phyloP scores from a whole-genome alignment of 2,888 invertebrate genomes.

The Coenonympha glycerion region DNA sequence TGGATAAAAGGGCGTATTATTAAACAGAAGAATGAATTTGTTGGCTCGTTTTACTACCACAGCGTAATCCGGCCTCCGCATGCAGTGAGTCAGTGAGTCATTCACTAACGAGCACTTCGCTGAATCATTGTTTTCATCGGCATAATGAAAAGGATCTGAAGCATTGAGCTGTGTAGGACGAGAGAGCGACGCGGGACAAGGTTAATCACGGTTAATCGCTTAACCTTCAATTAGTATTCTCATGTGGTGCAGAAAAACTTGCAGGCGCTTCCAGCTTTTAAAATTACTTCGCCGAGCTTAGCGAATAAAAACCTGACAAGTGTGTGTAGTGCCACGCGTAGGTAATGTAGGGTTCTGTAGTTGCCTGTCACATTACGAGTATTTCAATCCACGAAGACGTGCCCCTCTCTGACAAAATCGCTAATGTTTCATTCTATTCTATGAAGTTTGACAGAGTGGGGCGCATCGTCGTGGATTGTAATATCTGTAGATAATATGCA shows the following conservation, averaged over 20 bases:
- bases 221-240: conserved; percentile 22
- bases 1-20: conserved; percentile 21
- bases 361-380: no score
- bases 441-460: no score
- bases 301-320: no score
- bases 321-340: no score
- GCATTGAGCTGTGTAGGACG: conserved; percentile 32
- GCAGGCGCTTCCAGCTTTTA: conserved; percentile 33
- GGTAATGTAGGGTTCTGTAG: no score
- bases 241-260: conserved; percentile 21
- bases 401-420: no score
- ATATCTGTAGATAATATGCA: no score
- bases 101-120: conserved; percentile 42
- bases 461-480: no score
- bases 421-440: no score
- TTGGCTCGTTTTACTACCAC: conserved; percentile 10
- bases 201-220: conserved; percentile 22
- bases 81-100: conserved; percentile 44
- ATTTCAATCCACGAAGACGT: no score
- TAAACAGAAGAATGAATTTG: conserved; percentile 20
- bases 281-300: conserved; percentile 48
- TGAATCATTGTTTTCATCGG: conserved; percentile 61
- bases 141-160: conserved; percentile 42
- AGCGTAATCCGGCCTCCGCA: conserved; percentile 30
- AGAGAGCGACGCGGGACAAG: conserved; percentile 15